Evolutionary conservation across 2,888 invertebrate species (phyloP).

Genomic region (Cheilosia urbana): DNA sequence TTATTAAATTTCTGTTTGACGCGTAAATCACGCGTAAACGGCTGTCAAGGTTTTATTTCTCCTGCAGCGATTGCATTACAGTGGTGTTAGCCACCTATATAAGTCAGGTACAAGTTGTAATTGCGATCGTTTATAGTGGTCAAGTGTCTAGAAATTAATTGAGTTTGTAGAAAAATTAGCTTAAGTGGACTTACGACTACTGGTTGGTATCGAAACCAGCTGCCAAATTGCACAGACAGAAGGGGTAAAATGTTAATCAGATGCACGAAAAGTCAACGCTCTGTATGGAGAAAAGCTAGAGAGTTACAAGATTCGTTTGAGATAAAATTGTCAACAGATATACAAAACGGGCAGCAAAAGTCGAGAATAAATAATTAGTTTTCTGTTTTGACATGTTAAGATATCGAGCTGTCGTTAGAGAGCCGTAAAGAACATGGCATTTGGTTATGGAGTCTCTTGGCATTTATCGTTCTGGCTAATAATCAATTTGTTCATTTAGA

Average conservation of each 20-base stretch:
- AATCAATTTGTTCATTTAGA: slow-evolving; percentile 29
- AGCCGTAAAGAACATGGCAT: slow-evolving; percentile 7
- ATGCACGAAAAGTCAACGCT: slow-evolving; percentile 6
- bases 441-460: slow-evolving; percentile 13
- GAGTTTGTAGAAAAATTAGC: slow-evolving; percentile 43
- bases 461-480: slow-evolving; percentile 1
- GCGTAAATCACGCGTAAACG: slow-evolving; percentile 13
- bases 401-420: slow-evolving; percentile 22
- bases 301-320: slow-evolving; percentile 11
- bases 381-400: slow-evolving; percentile 16
- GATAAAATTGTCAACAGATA: slow-evolving; percentile 26
- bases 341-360: slow-evolving; percentile 2
- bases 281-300: background rate
- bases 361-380: slow-evolving; percentile 29
- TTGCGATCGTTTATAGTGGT: slow-evolving; percentile 6
- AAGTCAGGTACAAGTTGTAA: slow-evolving; percentile 18
- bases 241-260: background rate
- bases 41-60: slow-evolving; percentile 21
- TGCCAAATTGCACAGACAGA: background rate
- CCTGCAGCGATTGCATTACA: slow-evolving; percentile 1
- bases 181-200: slow-evolving; percentile 51
- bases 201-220: slow-evolving; percentile 4
- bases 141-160: slow-evolving; percentile 37
- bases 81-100: background rate
- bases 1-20: background rate